Evolutionary conservation across 2,797 vertebrate species (phyloP), one percentile per base, ranked within the genome.

Genomic region (Oryzias sinensis): DNA sequence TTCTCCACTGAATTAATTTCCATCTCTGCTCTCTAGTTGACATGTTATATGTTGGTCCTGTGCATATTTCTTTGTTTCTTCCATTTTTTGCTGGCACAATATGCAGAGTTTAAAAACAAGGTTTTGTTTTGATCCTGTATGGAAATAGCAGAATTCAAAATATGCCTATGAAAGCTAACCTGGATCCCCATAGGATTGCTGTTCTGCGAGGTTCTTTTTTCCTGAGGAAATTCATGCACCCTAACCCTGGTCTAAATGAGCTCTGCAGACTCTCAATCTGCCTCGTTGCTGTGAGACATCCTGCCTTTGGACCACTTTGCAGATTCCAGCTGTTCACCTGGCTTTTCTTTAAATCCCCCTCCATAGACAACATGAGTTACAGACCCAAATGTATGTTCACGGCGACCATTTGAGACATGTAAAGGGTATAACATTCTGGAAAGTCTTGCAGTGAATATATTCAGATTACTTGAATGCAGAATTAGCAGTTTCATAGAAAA

Each of bases 171-270:
- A 88, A 72, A 86, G 74, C 76, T 86, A 84, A 81, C 85, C 81
- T 61, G 74, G 78, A 79, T 86, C 88, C 20, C 86, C 83, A 85
- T 70, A 62, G 29, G 79, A 76, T 84, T 74, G 74, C 65, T 68
- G 61, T 60, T 72, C 62, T 77, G 70, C 74, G 77, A 71, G 87
- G 61, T 50, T 59, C 59, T 66, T 58, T 59, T 80, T 84, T 88
- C 76, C 82, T 80, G 70, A 91, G 87, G 86, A 86, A 86, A 88
- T 87, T 79, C 77, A 77, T 84, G 85, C 82, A 84, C 85, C 86
- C 86, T 87, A 22, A 82, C 85, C 88, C 90, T 88, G 89, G 84
- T 82, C 87, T 86, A 90, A 90, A 92, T 92, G 87, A 90, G 87
- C 91, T 91, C 86, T 89, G 87, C 88, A 89, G 91, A 85, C 83